Evolutionary conservation across 1,140 invertebrate genomes (phyloP).

Genomic region (Macrocentrus cingulum): DNA sequence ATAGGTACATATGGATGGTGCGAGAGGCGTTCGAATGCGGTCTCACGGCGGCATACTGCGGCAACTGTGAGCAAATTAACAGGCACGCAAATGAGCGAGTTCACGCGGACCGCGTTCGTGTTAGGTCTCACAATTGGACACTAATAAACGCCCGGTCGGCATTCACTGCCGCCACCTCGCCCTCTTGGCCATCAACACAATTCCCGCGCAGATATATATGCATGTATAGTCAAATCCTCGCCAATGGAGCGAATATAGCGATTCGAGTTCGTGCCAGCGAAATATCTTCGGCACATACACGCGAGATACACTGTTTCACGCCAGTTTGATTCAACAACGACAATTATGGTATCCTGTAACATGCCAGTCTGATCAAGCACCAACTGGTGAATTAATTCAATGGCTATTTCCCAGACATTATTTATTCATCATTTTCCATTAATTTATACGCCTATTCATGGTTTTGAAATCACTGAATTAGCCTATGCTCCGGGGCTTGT

Average conservation of each 20-base stretch:
- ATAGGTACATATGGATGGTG: not conserved
- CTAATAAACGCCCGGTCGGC: slow-evolving; percentile 49
- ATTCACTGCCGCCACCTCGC: slow-evolving; percentile 14
- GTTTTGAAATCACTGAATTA: no score
- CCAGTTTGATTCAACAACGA: slow-evolving; percentile 23
- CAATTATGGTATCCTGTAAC: slow-evolving; percentile 18
- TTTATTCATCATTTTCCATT: no score
- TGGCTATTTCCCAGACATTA: not conserved
- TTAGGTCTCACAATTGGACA: slow-evolving; percentile 52
- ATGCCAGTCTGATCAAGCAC: not conserved
- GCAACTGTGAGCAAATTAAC: slow-evolving; percentile 49
- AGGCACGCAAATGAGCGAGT: slow-evolving; percentile 57
- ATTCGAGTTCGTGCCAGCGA: slow-evolving; percentile 2
- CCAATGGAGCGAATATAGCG: not conserved
- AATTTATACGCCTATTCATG: no score
- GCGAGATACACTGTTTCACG: not conserved
- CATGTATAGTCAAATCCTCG: not conserved
- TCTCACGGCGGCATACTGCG: slow-evolving; percentile 33
- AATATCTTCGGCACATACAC: slow-evolving; percentile 2
- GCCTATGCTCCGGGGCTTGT: no score
- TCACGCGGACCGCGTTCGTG: slow-evolving; percentile 39
- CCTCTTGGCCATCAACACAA: not conserved
- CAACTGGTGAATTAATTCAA: slow-evolving; percentile 5
- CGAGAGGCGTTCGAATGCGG: slow-evolving; percentile 29
- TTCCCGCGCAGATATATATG: not conserved